These are phyloP conservation scores for Mylabris phalerata DNA, from an alignment of 1,140 invertebrate species.

Conservation along the genomic window DNA sequence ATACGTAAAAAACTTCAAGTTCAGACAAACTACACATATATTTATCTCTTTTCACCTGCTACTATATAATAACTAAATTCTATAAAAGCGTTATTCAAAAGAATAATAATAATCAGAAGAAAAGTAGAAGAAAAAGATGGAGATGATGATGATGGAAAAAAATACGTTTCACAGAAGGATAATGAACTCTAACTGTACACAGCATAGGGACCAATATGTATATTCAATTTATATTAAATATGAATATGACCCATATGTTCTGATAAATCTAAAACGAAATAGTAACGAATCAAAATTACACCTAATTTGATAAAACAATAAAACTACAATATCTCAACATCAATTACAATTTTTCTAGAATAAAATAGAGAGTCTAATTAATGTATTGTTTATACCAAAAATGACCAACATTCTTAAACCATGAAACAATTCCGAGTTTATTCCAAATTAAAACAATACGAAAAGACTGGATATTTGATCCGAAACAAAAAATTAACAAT, in stretches of 20 bases:
- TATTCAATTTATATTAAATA: constrained; percentile 18
- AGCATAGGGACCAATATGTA: constrained; percentile 19
- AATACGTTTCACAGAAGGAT: constrained; percentile 18
- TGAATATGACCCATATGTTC: constrained; percentile 25
- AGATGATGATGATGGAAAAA: too few species aligned
- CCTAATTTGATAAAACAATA: too few species aligned
- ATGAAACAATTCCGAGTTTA: too few species aligned
- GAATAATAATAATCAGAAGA: neutral
- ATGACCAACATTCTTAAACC: too few species aligned
- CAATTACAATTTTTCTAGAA: too few species aligned
- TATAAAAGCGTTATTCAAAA: neutral
- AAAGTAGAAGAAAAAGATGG: neutral
- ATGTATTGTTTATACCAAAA: too few species aligned
- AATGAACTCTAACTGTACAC: constrained; percentile 33
- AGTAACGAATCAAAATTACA: too few species aligned
- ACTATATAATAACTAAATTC: neutral
- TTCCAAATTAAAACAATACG: too few species aligned
- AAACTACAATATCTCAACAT: too few species aligned
- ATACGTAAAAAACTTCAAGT: neutral
- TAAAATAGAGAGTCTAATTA: too few species aligned
- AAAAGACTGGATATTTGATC: too few species aligned
- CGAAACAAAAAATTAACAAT: too few species aligned
- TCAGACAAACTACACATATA: neutral
- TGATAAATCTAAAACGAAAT: neutral
- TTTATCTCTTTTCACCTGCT: neutral